These are phyloP conservation scores for Lycocorax pyrrhopterus DNA, from an alignment of 2,113 vertebrate genomes.

Conservation along the genomic window DNA sequence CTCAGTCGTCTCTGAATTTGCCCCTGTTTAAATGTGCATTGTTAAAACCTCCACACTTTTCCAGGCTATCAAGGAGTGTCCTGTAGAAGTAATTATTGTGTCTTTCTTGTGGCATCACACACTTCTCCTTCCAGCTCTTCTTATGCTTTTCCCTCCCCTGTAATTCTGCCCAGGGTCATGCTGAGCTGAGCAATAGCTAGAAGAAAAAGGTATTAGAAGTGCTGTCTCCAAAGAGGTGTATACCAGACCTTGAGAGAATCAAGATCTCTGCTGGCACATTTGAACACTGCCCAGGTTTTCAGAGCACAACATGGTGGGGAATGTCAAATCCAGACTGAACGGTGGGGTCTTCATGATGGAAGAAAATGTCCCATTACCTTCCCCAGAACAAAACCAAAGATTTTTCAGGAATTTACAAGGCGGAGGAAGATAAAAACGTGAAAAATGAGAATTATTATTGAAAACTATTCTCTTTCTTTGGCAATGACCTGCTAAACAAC, in stretches of 20 bases:
- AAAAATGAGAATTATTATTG: background rate
- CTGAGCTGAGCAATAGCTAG: background rate
- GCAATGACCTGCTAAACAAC: background rate
- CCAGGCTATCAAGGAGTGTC: background rate
- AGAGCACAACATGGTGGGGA: background rate
- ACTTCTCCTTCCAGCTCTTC: background rate
- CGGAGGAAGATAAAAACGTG: background rate
- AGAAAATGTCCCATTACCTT: background rate
- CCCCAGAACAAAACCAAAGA: background rate
- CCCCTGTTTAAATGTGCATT: background rate
- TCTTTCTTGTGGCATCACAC: rapidly evolving
- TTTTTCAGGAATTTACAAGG: background rate
- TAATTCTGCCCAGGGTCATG: background rate
- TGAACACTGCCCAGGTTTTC: background rate
- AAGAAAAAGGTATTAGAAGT: background rate
- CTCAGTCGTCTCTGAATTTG: background rate
- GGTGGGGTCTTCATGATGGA: rapidly evolving
- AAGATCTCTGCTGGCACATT: background rate
- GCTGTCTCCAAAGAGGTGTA: background rate
- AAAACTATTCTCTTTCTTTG: background rate
- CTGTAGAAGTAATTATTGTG: background rate
- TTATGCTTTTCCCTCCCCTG: background rate
- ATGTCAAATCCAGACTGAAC: background rate
- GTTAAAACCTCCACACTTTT: background rate
- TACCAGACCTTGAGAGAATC: background rate